Base-by-base conservation (phyloP, 2,888 invertebrate species). In the Furcula furcula region DNA sequence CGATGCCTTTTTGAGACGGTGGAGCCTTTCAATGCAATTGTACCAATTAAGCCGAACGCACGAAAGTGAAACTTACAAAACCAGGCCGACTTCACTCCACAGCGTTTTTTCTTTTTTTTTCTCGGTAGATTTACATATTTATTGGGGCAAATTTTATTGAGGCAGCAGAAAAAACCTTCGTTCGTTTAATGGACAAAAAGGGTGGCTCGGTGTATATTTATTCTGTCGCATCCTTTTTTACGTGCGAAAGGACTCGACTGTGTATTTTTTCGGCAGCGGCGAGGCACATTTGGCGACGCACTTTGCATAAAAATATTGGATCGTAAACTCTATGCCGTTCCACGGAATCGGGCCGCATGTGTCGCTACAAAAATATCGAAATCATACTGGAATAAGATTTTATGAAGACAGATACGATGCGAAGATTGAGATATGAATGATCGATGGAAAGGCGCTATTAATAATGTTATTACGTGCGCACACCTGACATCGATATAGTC, bases 101-200 rank as follows among this genome's bases (percentile, higher is more conserved):
- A 66, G 53, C 66, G 67, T 77, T 80, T 79, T 82, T 80, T 76
- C 69, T 65, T 66, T 66, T 77, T 80, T 79, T 82, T 80, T 76
- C 69, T 65, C 66, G 55, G 65, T 80, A 80, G 75, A 87, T 88
- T 88, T 87, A 87, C 88, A 88, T 88, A 88, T 88, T 88, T 88
- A 88, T 88, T 88, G 87, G 88, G 83, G 82, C 88, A 81, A 83
- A 84, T 84, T 88, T 88, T 88, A 88, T 85, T 84, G 79, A 61
- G 70, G 79, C 76, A 77, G 59, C 75, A 73, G 73, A 55, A 82
- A 87, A 86, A 85, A 78, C 70, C 79, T 72, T 66, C 70, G 80
- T 77, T 72, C 74, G 80, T 88, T 87, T 86, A 82, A 87, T 84
- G 85, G 84, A 86, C 86, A 83, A 87, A 88, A 88, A 88, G 88